Evolutionary conservation across 2,888 invertebrate species (phyloP).

Genomic region (Rhodophaea formosa): DNA sequence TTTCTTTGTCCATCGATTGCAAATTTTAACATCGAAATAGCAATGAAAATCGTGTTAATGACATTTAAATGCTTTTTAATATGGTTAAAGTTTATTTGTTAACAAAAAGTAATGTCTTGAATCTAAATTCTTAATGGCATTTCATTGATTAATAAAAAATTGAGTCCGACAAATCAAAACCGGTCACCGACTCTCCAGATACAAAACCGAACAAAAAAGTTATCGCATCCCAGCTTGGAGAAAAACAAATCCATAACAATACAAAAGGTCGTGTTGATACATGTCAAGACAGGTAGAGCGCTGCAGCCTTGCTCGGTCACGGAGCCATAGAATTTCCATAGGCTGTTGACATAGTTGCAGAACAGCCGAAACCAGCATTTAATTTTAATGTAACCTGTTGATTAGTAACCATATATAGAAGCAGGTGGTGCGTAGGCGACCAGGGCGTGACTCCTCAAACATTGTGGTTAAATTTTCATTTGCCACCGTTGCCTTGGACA

Average conservation of each 20-base stretch:
- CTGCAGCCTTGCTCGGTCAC: constrained; percentile 14
- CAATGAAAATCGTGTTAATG: background rate
- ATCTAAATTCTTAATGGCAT: background rate
- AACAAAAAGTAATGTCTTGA: background rate
- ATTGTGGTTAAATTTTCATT: constrained; percentile 51
- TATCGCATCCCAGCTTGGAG: background rate
- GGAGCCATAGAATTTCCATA: background rate
- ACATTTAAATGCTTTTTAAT: background rate
- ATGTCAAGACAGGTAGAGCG: constrained; percentile 20
- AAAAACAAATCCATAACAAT: background rate
- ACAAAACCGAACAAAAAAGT: background rate
- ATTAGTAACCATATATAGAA: constrained; percentile 60
- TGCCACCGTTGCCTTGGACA: constrained; percentile 51
- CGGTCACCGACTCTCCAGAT: background rate
- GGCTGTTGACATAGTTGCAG: constrained; percentile 16
- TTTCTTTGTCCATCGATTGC: constrained; percentile 8
- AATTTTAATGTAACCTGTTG: constrained; percentile 39
- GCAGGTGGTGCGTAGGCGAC: constrained; percentile 64
- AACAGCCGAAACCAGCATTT: constrained; percentile 10
- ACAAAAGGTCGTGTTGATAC: constrained; percentile 18
- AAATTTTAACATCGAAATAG: background rate
- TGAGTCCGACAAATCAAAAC: background rate
- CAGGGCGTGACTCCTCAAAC: constrained; percentile 60
- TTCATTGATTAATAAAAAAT: background rate
- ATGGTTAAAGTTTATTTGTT: background rate